Conservation (phyloP, 1,140 invertebrate genomes). For the Lineus longissimus region DNA sequence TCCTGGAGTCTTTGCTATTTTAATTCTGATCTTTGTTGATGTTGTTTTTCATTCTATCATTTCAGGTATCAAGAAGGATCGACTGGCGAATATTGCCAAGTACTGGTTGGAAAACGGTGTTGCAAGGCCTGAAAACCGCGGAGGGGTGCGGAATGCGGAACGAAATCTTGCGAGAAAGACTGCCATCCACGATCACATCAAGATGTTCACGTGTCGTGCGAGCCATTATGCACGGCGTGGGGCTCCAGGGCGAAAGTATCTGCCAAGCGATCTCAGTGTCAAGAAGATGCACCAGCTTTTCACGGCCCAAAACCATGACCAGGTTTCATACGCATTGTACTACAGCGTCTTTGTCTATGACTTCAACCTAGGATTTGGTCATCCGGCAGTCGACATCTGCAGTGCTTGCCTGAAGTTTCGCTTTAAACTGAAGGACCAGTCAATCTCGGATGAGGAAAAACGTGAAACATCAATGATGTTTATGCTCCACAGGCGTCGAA, state of each 20-base stretch:
- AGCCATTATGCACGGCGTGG: constrained; percentile 8
- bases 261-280: constrained; percentile 10
- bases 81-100: not conserved
- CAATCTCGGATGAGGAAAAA: not conserved
- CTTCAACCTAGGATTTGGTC: constrained; percentile 19
- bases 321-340: constrained; percentile 10
- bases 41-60: too few relatives aligned
- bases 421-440: not conserved
- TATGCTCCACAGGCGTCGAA: too few relatives aligned
- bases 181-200: constrained; percentile 3
- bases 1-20: too few relatives aligned
- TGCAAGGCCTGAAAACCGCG: constrained; percentile 7
- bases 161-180: not conserved
- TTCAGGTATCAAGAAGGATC: constrained; percentile 7
- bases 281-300: constrained; percentile 12
- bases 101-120: not conserved
- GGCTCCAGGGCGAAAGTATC: constrained; percentile 11
- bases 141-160: not conserved
- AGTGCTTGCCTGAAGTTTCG: not conserved
- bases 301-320: constrained; percentile 12
- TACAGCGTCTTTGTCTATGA: constrained; percentile 6
- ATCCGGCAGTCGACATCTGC: constrained; percentile 8
- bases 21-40: too few relatives aligned
- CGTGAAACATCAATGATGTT: not conserved
- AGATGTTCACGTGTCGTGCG: constrained; percentile 10